phyloP scores from a whole-genome alignment of 1,140 invertebrate species.

The Proctacanthus coquilletti region DNA sequence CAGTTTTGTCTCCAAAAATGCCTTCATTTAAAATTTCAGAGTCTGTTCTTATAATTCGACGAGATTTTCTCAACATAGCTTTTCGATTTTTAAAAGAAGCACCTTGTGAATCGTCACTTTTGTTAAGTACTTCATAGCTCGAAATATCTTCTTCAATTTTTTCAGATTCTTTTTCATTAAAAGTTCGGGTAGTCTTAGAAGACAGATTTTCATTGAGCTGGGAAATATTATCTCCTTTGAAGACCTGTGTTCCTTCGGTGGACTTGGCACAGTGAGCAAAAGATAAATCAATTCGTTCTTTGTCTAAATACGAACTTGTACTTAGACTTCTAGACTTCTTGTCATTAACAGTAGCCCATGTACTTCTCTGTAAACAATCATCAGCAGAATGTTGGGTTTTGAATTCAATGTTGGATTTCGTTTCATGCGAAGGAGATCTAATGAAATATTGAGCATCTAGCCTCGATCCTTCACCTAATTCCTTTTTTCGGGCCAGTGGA shows the following conservation, averaged over 20 bases:
- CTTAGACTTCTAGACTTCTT: constrained; percentile 7
- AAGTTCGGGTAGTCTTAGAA: too few species aligned
- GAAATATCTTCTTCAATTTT: background rate
- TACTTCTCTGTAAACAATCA: constrained; percentile 3
- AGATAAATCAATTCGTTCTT: too few species aligned
- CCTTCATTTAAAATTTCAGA: constrained; percentile 6
- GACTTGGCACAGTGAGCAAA: too few species aligned
- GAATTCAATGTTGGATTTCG: too few species aligned
- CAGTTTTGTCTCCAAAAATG: background rate
- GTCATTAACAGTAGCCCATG: background rate
- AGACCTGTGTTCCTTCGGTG: too few species aligned
- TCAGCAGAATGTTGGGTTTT: constrained; percentile 6
- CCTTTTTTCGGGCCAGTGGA: background rate
- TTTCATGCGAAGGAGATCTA: too few species aligned
- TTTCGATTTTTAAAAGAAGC: constrained; percentile 2
- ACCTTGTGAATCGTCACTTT: background rate
- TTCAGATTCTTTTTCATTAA: constrained; percentile 3
- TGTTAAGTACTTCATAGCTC: background rate
- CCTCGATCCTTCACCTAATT: background rate
- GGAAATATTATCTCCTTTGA: too few species aligned
- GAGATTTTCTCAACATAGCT: constrained; percentile 4
- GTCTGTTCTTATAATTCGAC: constrained; percentile 6
- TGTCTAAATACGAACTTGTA: constrained; percentile 5
- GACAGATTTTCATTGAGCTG: too few species aligned
- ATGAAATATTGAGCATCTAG: background rate